phyloP scores from a whole-genome alignment of 2,113 vertebrate species.

The Felis catus region DNA sequence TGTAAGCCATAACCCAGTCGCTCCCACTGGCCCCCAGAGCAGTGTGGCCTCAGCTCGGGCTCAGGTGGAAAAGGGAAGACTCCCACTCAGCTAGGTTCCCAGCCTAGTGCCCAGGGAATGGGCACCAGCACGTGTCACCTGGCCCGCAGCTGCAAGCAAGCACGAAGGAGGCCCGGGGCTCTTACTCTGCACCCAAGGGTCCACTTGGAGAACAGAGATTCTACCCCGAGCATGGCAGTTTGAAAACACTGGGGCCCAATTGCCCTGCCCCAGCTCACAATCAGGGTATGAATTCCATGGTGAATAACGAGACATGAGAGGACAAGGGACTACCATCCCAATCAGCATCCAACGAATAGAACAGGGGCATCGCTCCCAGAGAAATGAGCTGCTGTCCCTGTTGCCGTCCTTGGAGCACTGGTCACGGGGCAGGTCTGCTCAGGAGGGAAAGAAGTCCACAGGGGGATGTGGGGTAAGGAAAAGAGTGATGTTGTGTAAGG shows the following conservation, averaged over 20 bases:
- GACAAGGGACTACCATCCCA: too few species aligned
- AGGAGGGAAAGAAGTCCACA: neutral
- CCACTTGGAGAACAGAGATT: neutral
- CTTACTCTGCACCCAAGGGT: neutral
- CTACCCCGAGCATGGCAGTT: too few species aligned
- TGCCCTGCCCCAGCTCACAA: neutral
- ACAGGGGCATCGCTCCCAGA: neutral
- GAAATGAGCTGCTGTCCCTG: neutral
- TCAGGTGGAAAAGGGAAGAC: neutral
- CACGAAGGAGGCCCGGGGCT: neutral
- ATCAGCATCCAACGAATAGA: neutral
- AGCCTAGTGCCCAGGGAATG: neutral
- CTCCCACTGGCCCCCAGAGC: too few species aligned
- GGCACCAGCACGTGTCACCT: neutral
- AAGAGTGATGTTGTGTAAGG: neutral
- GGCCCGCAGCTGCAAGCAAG: neutral
- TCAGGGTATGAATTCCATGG: too few species aligned
- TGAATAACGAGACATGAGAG: neutral
- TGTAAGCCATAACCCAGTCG: neutral
- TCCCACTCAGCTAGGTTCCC: neutral
- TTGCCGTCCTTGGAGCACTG: neutral
- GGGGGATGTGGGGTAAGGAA: neutral
- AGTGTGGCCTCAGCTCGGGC: neutral
- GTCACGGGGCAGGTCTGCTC: neutral
- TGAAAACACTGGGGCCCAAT: neutral